Percentiles rank a stretch among this genome's conserved stretches.
phyloP scores from a whole-genome alignment of 2,797 vertebrate genomes.

The Myiotriccus ornatus region DNA sequence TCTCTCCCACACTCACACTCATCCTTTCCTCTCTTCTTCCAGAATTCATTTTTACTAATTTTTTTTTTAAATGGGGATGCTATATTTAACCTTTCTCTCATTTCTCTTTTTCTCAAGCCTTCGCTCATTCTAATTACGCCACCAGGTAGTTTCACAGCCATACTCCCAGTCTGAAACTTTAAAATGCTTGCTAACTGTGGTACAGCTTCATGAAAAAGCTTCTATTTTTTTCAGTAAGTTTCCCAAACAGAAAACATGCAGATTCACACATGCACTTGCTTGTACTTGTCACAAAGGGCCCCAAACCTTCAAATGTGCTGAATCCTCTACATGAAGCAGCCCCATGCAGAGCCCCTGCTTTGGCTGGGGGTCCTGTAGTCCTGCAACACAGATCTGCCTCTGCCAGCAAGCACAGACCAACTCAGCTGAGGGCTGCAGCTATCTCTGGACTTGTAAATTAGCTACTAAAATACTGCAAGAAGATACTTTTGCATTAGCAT shows the following conservation, averaged over 20 bases:
- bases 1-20: slow-evolving; percentile 19
- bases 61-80: neutral
- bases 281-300: neutral
- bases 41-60: neutral
- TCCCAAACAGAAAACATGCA: neutral
- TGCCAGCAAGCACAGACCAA: neutral
- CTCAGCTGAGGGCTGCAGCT: neutral
- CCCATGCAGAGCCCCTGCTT: neutral
- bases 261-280: neutral
- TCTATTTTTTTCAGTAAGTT: neutral
- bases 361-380: neutral
- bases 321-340: neutral
- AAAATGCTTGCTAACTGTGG: neutral
- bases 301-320: neutral
- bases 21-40: neutral
- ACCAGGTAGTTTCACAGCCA: slow-evolving; percentile 26
- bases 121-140: neutral
- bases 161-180: slow-evolving; percentile 3
- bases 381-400: neutral
- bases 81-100: slow-evolving; percentile 41
- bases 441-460: neutral
- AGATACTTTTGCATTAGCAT: neutral
- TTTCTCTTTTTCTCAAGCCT: slow-evolving; percentile 45
- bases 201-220: neutral
- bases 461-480: neutral